phyloP scores from a whole-genome alignment of 2,797 vertebrate genomes.

The Synanceia verrucosa region DNA sequence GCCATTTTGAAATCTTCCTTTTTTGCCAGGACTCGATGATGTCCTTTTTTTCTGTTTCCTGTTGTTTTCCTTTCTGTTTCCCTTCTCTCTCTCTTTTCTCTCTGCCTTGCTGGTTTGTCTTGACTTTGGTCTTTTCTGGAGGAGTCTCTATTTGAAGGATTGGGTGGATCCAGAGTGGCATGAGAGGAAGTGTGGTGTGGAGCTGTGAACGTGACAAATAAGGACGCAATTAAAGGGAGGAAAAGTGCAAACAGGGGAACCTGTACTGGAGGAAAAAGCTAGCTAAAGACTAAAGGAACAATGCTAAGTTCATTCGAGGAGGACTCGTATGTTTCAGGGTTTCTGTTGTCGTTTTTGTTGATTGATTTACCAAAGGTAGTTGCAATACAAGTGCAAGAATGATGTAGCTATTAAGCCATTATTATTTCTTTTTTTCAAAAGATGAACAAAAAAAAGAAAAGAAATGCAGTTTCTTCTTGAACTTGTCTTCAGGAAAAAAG shows the following conservation, averaged over 20 bases:
- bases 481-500: slow-evolving; percentile 77
- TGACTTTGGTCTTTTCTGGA: slow-evolving; percentile 67
- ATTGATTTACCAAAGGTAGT: slow-evolving; percentile 85
- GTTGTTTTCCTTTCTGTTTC: slow-evolving; percentile 40
- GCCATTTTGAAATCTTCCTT: slow-evolving; percentile 55
- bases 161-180: slow-evolving; percentile 81
- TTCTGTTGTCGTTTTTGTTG: slow-evolving; percentile 64
- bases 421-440: slow-evolving; percentile 76
- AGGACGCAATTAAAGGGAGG: slow-evolving; percentile 32
- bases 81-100: slow-evolving; percentile 48
- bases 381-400: slow-evolving; percentile 80
- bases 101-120: slow-evolving; percentile 69
- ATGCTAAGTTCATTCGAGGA: slow-evolving; percentile 63
- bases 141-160: slow-evolving; percentile 76
- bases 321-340: slow-evolving; percentile 72
- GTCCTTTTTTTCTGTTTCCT: slow-evolving; percentile 34
- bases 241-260: slow-evolving; percentile 33
- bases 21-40: slow-evolving; percentile 54
- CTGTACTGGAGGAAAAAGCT: slow-evolving; percentile 30
- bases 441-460: slow-evolving; percentile 62
- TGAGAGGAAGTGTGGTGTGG: slow-evolving; percentile 83
- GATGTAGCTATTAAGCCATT: slow-evolving; percentile 80
- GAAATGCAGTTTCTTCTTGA: slow-evolving; percentile 61
- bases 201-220: slow-evolving; percentile 82
- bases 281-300: slow-evolving; percentile 59